Percentiles rank a stretch among this genome's conserved stretches.
These are phyloP conservation scores for Zosterops borbonicus DNA, from an alignment of 2,113 vertebrate species.

Conservation along the genomic window DNA sequence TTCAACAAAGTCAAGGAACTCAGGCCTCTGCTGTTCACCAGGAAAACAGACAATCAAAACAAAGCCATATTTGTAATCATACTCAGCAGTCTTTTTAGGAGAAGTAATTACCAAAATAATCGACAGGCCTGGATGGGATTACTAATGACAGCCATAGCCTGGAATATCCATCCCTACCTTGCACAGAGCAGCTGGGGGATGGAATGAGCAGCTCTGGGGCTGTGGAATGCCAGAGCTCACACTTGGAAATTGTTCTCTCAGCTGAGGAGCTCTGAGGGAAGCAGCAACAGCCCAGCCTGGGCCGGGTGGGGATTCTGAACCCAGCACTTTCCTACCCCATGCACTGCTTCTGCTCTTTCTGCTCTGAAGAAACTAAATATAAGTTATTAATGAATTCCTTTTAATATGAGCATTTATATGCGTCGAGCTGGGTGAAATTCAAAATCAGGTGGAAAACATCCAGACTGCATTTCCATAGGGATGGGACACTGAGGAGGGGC, in stretches of 20 bases:
- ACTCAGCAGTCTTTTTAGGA: constrained; percentile 41
- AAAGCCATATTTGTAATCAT: constrained; percentile 44
- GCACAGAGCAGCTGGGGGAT: background rate
- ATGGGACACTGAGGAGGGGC: accelerated
- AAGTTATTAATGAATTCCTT: background rate
- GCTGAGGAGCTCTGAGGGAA: constrained; percentile 53
- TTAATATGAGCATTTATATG: background rate
- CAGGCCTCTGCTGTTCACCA: background rate
- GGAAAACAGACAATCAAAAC: constrained; percentile 22
- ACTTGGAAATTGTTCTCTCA: constrained; percentile 18
- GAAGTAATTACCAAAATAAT: constrained; percentile 60
- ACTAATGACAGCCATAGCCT: background rate
- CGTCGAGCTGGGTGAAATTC: background rate
- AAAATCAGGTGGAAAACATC: background rate
- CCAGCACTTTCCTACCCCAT: background rate
- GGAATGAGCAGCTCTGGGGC: constrained; percentile 40
- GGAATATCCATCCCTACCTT: background rate
- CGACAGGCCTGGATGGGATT: constrained; percentile 14
- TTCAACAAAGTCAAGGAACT: constrained; percentile 41
- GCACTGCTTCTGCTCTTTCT: background rate
- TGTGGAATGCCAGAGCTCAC: background rate
- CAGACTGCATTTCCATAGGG: accelerated
- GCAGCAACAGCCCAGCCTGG: background rate
- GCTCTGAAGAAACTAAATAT: background rate
- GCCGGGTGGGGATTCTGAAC: background rate